These are phyloP conservation scores for Spisula solida DNA, from an alignment of 2,888 invertebrate species.

Conservation along the genomic window DNA sequence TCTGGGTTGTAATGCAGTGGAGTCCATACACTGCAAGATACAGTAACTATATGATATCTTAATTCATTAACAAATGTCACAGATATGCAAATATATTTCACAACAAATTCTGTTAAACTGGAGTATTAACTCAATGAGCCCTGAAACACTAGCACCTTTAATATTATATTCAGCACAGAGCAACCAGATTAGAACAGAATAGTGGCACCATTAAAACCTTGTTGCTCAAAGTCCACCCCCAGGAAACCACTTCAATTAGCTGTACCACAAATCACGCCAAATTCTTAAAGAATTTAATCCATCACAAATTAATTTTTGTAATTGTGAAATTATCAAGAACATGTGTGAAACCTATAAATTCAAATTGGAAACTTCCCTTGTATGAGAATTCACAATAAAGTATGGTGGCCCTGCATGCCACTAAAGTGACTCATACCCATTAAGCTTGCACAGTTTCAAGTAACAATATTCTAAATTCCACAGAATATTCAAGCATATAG, in stretches of 20 bases:
- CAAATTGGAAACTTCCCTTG: constrained; percentile 5
- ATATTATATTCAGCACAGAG: not conserved
- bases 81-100: too few relatives aligned
- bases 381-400: not conserved
- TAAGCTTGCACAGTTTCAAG: not conserved
- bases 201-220: not conserved
- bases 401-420: constrained; percentile 16
- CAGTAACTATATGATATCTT: too few relatives aligned
- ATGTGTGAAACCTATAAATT: constrained; percentile 26
- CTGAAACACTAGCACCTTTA: not conserved
- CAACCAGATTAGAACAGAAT: not conserved
- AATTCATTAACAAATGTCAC: too few relatives aligned
- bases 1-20: too few relatives aligned
- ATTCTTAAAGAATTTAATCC: constrained; percentile 23
- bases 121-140: too few relatives aligned
- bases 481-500: not conserved
- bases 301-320: constrained; percentile 23
- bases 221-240: not conserved
- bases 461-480: not conserved
- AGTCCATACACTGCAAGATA: too few relatives aligned
- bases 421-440: not conserved
- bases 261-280: constrained; percentile 1
- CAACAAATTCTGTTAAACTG: too few relatives aligned
- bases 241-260: constrained; percentile 13
- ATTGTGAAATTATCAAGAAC: constrained; percentile 29